Evolutionary conservation across 2,113 vertebrate genomes (phyloP), one percentile per base, ranked within the genome.

Genomic region (Morphnarchus princeps): DNA sequence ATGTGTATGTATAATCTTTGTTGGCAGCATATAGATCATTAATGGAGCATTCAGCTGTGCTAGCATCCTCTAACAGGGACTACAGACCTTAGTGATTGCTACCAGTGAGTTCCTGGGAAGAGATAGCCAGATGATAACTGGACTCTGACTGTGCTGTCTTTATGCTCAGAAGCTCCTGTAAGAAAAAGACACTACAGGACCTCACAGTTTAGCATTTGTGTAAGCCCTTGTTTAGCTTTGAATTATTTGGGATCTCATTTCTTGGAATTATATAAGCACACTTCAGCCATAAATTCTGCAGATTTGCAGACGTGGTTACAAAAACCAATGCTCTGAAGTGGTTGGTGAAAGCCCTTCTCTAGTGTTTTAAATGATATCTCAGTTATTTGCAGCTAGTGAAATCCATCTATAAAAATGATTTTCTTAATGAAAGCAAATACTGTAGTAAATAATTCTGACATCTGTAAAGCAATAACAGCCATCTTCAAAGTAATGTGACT

Each of bases 221-320:
- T 82, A 62, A 94, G 58, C 38, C 42, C 62, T 87, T 95, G 49
- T 90, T 93, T 97, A 77, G 34, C 29, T 93, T 62, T 85, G 70
- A 91, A 73, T 73, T 84, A 73, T 72, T 77, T 82, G 43, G 45
- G 92, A 90, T 87, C 45, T 71, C 5, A 0, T 58, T 93, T 94
- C 87, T 82, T 90, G 90, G 90, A 92, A 10, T 91, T 82, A 38
- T 91, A 58, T 58, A 82, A 95, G 87, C 55, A 84, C n/a, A 50
- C 58, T 96, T 82, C 40, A 80, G 52, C 42, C 22, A 38, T 87
- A 89, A 89, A 82, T 87, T 82, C 47, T 57, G 52, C 69, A 87
- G 65, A 72, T 85, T 89, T 85, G 49, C 77, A 65, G 69, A 94
- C 79, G 54, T 45, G 54, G 66, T 87, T 95, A 67, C 61, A 82